Conservation (phyloP, 2,797 vertebrate genomes). For the Pelobates cultripes region DNA sequence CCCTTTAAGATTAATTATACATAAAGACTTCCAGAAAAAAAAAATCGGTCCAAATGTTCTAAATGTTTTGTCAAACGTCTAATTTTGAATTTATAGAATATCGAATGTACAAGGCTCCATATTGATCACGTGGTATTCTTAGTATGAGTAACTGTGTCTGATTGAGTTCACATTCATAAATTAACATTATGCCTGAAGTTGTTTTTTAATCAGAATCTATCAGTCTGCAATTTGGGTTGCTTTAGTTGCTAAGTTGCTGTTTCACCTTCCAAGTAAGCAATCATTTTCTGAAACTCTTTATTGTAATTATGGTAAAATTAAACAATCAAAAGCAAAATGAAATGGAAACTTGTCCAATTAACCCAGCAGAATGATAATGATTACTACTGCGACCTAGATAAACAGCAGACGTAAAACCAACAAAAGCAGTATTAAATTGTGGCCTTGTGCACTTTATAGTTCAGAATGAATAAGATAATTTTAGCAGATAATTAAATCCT, state of each 20-base stretch:
- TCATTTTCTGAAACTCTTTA: slow-evolving; percentile 27
- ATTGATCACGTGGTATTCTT: too few species aligned
- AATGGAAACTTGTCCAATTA: slow-evolving; percentile 47
- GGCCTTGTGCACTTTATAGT: slow-evolving; percentile 5
- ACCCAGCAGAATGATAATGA: slow-evolving; percentile 34
- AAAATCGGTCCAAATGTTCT: too few species aligned
- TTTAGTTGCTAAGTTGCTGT: slow-evolving; percentile 13
- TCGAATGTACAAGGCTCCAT: background rate
- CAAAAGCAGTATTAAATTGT: slow-evolving; percentile 31
- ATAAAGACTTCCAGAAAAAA: too few species aligned
- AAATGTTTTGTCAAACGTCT: too few species aligned
- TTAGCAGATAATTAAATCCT: slow-evolving; percentile 17
- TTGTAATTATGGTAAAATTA: slow-evolving; percentile 36
- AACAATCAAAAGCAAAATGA: slow-evolving; percentile 39
- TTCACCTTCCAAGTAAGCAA: background rate
- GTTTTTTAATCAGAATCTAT: slow-evolving; percentile 8
- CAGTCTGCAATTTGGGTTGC: background rate
- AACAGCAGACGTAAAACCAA: slow-evolving; percentile 31
- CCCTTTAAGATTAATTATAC: too few species aligned
- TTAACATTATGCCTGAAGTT: background rate
- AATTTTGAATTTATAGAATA: too few species aligned
- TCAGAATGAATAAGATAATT: slow-evolving; percentile 40
- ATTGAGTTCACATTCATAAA: background rate
- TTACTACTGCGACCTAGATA: slow-evolving; percentile 39
- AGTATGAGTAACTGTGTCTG: background rate